Percentiles rank a stretch among this genome's conserved stretches.
phyloP scores from a whole-genome alignment of 1,140 invertebrate genomes.

The Drosophila saltans region DNA sequence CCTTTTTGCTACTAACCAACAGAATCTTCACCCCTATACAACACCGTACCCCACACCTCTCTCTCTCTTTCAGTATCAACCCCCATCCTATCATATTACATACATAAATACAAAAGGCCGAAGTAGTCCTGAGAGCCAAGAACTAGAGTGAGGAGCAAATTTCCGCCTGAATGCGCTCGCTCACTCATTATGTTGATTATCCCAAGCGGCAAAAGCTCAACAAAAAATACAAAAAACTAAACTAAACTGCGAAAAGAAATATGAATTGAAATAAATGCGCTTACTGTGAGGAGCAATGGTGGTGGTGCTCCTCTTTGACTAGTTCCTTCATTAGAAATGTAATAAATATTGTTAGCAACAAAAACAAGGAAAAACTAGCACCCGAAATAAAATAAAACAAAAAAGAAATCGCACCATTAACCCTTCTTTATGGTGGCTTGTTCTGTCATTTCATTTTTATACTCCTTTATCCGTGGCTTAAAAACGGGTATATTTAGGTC shows the following conservation, averaged over 20 bases:
- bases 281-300: constrained; percentile 41
- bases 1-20: background rate
- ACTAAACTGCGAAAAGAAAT: constrained; percentile 48
- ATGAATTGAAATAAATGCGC: constrained; percentile 81
- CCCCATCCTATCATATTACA: background rate
- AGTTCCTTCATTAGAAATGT: constrained; percentile 70
- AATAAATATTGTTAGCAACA: constrained; percentile 60
- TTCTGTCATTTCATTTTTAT: constrained; percentile 8
- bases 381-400: background rate
- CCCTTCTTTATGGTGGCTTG: constrained; percentile 73
- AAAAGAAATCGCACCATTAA: constrained; percentile 64
- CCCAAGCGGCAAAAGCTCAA: constrained; percentile 58
- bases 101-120: constrained; percentile 29
- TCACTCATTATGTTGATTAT: constrained; percentile 81
- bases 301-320: background rate
- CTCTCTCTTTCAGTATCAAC: background rate
- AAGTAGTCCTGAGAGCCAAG: constrained; percentile 45
- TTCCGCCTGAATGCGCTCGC: constrained; percentile 62
- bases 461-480: background rate
- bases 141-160: constrained; percentile 12
- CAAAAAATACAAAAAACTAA: constrained; percentile 27
- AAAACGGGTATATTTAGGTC: background rate
- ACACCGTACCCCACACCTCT: background rate
- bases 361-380: constrained; percentile 4
- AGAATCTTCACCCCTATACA: too few species aligned